Evolutionary conservation across 2,888 invertebrate genomes (phyloP), one percentile per base, ranked within the genome.

Genomic region (Apodemia zela): DNA sequence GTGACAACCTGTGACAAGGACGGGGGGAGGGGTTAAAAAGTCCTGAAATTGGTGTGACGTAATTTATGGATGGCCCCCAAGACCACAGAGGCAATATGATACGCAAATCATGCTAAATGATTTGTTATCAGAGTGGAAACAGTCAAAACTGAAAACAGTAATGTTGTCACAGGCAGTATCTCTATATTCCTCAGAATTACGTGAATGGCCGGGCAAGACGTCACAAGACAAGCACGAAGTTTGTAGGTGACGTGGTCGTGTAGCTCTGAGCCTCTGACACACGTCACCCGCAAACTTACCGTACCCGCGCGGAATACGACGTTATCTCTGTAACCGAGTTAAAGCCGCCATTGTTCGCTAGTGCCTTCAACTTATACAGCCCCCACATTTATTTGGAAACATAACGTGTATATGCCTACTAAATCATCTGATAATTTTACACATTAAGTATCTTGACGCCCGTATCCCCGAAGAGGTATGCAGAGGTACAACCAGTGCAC

Each of bases 261-360:
- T 86, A 86, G 81, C 33, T 33, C 33, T 33, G 33, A 33, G 33
- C 33, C 81, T 78, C 76, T 79, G 73, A 79, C 79, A 78, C 79
- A 42, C 17, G 58, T 38, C 45, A 47, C 73, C 78, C 78, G 72
- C 71, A 73, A 73, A 78, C 74, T 78, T 82, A 77, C 74, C 72
- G 75, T 72, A 85, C 86, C 75, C 73, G 47, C 71, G 75, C 76
- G 73, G 80, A 77, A 79, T 81, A 80, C 74, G 82, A 79, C 85
- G 81, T 85, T 89, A 89, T 89, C 88, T 85, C 21, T 18, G 18
- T 35, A 75, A 78, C 75, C 76, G 75, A 84, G 87, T 87, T 87
- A 86, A 79, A 81, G 72, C 76, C 73, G 81, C 76, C 80, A 88
- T 89, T 88, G 88, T 85, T 80, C 78, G 76, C 74, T 75, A 80